A percentile compares a stretch with the other conserved stretches of the same genome.
phyloP scores from a whole-genome alignment of 92 coral and sea anemone species.

The Metridium senile region DNA sequence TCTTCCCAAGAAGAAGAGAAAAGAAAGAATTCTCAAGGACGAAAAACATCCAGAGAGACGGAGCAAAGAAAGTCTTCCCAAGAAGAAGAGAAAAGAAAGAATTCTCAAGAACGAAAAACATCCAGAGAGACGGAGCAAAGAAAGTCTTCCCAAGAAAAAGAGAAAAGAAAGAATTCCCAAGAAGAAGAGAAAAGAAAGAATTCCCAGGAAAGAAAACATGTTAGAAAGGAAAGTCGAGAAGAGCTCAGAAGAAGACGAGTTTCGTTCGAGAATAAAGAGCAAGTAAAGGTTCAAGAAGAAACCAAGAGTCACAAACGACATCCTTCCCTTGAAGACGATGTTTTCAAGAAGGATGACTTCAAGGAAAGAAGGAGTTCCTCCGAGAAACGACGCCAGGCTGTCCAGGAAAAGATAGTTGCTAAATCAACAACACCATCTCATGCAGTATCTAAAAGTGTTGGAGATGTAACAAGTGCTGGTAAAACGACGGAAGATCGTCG shows the following conservation, averaged over 20 bases:
- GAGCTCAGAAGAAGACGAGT: neutral
- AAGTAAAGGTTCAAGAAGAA: neutral
- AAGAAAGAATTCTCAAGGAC: neutral
- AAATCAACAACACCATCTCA: neutral
- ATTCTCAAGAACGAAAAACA: neutral
- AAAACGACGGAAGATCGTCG: neutral
- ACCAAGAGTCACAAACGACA: neutral
- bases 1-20: neutral
- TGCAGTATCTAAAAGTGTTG: neutral
- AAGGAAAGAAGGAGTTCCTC: conserved; percentile 11
- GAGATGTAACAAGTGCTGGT: neutral
- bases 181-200: conserved; percentile 1
- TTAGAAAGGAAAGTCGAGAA: conserved; percentile 4
- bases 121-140: neutral
- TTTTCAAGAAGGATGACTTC: neutral
- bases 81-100: neutral
- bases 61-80: neutral
- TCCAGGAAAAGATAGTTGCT: conserved; percentile 7
- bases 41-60: neutral
- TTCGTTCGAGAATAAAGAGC: conserved; percentile 8
- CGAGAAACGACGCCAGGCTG: conserved; percentile 8
- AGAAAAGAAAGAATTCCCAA: neutral
- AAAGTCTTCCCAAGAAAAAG: neutral
- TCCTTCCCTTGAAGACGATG: neutral
- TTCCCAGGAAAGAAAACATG: neutral